Conservation (phyloP, 2,797 vertebrate species). For the Pampus argenteus region DNA sequence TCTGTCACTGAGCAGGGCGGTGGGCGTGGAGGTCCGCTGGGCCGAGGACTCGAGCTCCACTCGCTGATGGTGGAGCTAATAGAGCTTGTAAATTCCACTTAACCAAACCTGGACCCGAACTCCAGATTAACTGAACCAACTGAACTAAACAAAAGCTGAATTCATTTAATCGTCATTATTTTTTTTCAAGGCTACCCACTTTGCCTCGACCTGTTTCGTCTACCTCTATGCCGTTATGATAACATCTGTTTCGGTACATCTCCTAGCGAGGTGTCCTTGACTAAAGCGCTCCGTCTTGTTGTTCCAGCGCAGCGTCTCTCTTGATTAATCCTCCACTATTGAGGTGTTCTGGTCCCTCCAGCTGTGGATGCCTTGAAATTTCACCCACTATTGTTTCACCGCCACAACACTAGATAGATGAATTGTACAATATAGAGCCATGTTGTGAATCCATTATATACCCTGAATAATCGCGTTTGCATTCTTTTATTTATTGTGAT, state of each 20-base stretch:
- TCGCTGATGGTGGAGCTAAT: conserved; percentile 15
- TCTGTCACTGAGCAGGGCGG: conserved; percentile 64
- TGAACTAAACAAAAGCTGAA: neutral
- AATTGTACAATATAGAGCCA: neutral
- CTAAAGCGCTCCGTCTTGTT: neutral
- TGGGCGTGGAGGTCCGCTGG: neutral
- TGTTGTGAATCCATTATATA: neutral
- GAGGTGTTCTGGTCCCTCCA: neutral
- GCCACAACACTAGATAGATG: neutral
- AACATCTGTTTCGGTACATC: neutral
- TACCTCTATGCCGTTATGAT: neutral
- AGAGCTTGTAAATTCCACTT: neutral
- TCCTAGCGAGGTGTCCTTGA: neutral
- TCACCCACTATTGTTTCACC: neutral
- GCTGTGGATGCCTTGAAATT: neutral
- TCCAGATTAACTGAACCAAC: neutral
- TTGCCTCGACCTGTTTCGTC: neutral
- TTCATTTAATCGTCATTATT: neutral
- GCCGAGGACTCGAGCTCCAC: conserved; percentile 17
- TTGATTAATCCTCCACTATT: conserved; percentile 9
- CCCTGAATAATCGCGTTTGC: neutral
- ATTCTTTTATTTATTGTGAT: neutral
- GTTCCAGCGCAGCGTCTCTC: neutral
- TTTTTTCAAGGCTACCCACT: neutral
- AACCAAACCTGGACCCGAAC: neutral